Base-by-base conservation (phyloP, 2,888 invertebrate genomes). In the Drosophila vallismaia region DNA sequence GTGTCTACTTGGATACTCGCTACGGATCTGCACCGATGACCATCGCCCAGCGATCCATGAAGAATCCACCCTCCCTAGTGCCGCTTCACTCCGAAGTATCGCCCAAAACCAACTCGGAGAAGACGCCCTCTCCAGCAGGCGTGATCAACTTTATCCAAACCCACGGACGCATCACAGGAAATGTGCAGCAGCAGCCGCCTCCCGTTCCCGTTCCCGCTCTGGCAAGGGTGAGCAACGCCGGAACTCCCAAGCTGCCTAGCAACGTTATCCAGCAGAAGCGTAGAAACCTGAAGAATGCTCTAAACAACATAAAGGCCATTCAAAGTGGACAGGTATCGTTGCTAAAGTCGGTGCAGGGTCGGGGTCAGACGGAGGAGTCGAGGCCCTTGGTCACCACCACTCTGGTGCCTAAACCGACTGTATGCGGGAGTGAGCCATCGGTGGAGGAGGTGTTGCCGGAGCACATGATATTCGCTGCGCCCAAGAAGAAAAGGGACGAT, bases 301-400 rank as follows among this genome's bases (percentile, higher is more conserved):
- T 91, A 29, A 89, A 77, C 50, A 89, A 88, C 36, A 89, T 87
- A 1, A 87, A 84, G 62, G 81, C 86, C 38, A 76, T 83, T 26
- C 83, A 77, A 42, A 75, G 83, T 5, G 90, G 89, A 0, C 90
- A 90, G 51, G 79, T 90, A 2, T 90, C 90, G 0, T 64, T 90
- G 40, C 62, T 90, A 3, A 90, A 90, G 52, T 71, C 81, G 2
- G 67, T 88, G 3, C 89, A 88, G 9, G 67, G 62, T 3, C 64
- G 59, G 19, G 49, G 26, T 1, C 24, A 19, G 1, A 50, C 51
- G 10, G 74, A 83, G 7, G 56, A 70, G 31, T 56, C 70, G 14
- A 48, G 67, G 10, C 86, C 84, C 1, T 45, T 71, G n/a, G 79
- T 76, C 4, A 67, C 78, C 4, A 71, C 77, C 3, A 67, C 76